phyloP scores from a whole-genome alignment of 2,113 vertebrate species.

The Micronisus gabar region DNA sequence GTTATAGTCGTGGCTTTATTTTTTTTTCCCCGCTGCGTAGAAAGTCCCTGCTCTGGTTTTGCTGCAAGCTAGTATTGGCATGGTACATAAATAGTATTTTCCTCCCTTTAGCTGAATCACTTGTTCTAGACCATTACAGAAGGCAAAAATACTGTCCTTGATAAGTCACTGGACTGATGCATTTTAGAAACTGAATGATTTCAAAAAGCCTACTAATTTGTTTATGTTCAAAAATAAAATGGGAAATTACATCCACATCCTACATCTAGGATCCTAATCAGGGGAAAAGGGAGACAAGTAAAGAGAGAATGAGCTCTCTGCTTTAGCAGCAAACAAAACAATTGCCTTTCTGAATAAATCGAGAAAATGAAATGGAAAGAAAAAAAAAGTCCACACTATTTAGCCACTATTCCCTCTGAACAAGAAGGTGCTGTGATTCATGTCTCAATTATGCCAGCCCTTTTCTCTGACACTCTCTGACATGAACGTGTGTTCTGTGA shows the following conservation, averaged over 20 bases:
- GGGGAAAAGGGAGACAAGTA: not conserved
- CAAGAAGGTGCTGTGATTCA: not conserved
- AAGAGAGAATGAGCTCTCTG: not conserved
- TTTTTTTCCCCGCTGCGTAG: not conserved
- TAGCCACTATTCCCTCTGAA: not conserved
- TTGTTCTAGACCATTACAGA: not conserved
- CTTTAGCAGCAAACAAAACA: not conserved
- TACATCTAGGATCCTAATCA: not conserved
- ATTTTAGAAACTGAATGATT: not conserved
- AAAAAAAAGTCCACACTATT: rapidly evolving
- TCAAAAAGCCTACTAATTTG: not conserved
- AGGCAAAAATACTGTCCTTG: not conserved
- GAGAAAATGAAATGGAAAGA: not conserved
- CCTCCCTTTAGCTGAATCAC: not conserved
- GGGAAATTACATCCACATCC: not conserved
- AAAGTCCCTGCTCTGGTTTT: not conserved
- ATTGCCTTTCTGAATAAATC: not conserved
- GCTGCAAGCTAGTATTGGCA: not conserved
- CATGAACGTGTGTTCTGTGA: rapidly evolving
- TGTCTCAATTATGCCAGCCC: not conserved
- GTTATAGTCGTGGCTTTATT: rapidly evolving
- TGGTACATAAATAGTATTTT: not conserved
- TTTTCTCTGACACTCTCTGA: not conserved
- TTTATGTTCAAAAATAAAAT: not conserved
- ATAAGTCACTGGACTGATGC: not conserved